phyloP scores from a whole-genome alignment of 2,797 vertebrate genomes.

The Remorina albescens region DNA sequence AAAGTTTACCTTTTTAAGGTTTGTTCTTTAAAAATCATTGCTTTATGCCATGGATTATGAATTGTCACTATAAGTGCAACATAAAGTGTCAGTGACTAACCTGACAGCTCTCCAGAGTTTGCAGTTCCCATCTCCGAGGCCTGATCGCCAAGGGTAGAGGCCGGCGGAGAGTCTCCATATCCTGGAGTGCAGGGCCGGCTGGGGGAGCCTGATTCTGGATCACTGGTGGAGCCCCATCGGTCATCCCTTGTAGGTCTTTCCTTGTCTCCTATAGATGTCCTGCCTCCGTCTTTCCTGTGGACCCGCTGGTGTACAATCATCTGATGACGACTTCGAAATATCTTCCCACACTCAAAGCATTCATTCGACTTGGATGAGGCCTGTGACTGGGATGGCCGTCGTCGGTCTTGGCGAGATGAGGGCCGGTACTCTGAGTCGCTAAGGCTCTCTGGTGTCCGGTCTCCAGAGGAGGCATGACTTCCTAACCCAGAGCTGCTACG shows the following conservation, averaged over 20 bases:
- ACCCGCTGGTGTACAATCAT: constrained; percentile 94
- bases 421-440: constrained; percentile 90
- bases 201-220: constrained; percentile 89
- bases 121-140: constrained; percentile 86
- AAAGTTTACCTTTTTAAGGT: not conserved
- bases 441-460: constrained; percentile 79
- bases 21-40: not conserved
- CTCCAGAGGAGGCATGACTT: constrained; percentile 75
- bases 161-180: constrained; percentile 88
- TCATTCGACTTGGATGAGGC: constrained; percentile 86
- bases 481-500: constrained; percentile 78
- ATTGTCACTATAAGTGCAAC: not conserved
- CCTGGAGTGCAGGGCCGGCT: constrained; percentile 91
- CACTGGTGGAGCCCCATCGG: constrained; percentile 89
- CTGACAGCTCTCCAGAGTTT: constrained; percentile 80
- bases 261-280: constrained; percentile 73
- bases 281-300: constrained; percentile 86
- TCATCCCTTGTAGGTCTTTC: constrained; percentile 82
- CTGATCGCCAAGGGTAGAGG: constrained; percentile 76
- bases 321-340: constrained; percentile 95
- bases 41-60: not conserved
- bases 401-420: constrained; percentile 83
- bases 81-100: constrained; percentile 57
- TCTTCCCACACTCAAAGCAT: constrained; percentile 95
- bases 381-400: constrained; percentile 81